Conservation (phyloP, 2,888 invertebrate genomes). For the Sarcophaga rosellei region DNA sequence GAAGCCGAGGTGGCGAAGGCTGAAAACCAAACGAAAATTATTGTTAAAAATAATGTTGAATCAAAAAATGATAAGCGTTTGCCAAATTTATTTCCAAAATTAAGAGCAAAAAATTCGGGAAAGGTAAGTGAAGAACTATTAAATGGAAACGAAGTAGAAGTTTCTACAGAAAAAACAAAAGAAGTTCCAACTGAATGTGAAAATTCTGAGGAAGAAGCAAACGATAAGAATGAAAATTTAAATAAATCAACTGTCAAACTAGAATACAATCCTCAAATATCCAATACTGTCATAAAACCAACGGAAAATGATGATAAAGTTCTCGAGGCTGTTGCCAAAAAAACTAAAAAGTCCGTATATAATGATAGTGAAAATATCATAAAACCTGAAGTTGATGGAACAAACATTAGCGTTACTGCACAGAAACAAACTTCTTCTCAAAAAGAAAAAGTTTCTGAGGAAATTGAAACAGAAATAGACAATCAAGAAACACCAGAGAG, state of each 20-base stretch:
- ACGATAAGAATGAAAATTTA: conserved; percentile 27
- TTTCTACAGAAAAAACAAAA: neutral
- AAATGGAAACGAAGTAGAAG: conserved; percentile 32
- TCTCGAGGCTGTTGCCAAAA: conserved; percentile 79
- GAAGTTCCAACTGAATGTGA: neutral
- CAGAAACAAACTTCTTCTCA: neutral
- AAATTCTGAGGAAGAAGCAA: neutral
- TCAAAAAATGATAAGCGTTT: conserved; percentile 66
- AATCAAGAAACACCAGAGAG: neutral
- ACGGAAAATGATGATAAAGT: conserved; percentile 76
- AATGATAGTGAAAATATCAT: conserved; percentile 70
- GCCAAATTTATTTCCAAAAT: conserved; percentile 64
- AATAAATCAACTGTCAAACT: conserved; percentile 60
- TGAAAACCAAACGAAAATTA: conserved; percentile 28
- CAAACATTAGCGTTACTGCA: neutral
- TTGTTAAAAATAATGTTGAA: conserved; percentile 32
- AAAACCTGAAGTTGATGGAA: conserved; percentile 60
- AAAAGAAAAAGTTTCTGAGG: conserved; percentile 17
- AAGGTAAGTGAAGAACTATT: conserved; percentile 57
- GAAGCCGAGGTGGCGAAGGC: neutral
- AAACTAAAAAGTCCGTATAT: conserved; percentile 80
- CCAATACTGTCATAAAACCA: conserved; percentile 53
- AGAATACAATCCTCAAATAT: conserved; percentile 32
- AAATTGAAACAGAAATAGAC: neutral
- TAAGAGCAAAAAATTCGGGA: conserved; percentile 63